Percentiles rank a stretch among this genome's conserved stretches.
These are phyloP conservation scores for Lycocorax pyrrhopterus DNA, from an alignment of 2,113 vertebrate species.

Conservation along the genomic window DNA sequence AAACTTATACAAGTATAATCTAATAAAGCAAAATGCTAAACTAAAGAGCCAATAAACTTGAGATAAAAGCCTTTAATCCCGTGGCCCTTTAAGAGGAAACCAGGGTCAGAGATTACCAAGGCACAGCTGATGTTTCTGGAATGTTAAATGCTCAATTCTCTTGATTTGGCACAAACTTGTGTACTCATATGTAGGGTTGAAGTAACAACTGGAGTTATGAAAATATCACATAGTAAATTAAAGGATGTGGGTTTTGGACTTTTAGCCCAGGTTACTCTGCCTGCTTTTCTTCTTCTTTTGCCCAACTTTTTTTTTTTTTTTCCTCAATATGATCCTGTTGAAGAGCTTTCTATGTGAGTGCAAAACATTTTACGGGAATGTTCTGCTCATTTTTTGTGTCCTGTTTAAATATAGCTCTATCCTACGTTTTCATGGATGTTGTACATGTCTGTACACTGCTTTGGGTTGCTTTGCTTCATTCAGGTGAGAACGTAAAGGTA, in stretches of 20 bases:
- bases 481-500: background rate
- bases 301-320: background rate
- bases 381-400: background rate
- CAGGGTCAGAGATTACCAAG: background rate
- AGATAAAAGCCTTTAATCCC: background rate
- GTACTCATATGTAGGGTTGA: background rate
- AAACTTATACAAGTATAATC: background rate
- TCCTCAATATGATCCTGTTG: background rate
- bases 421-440: background rate
- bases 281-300: background rate
- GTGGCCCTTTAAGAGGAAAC: background rate
- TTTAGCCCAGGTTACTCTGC: background rate
- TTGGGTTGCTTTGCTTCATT: background rate
- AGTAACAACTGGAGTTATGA: background rate
- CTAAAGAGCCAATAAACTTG: background rate
- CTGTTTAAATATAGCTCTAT: background rate
- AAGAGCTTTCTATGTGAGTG: background rate
- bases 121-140: background rate
- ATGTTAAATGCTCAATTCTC: background rate
- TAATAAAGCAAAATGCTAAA: background rate
- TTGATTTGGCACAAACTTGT: background rate
- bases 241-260: rapidly evolving
- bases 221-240: background rate
- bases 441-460: background rate
- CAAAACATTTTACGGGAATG: background rate